phyloP scores from a whole-genome alignment of 2,888 invertebrate species.

The Willowsia nigromaculata region DNA sequence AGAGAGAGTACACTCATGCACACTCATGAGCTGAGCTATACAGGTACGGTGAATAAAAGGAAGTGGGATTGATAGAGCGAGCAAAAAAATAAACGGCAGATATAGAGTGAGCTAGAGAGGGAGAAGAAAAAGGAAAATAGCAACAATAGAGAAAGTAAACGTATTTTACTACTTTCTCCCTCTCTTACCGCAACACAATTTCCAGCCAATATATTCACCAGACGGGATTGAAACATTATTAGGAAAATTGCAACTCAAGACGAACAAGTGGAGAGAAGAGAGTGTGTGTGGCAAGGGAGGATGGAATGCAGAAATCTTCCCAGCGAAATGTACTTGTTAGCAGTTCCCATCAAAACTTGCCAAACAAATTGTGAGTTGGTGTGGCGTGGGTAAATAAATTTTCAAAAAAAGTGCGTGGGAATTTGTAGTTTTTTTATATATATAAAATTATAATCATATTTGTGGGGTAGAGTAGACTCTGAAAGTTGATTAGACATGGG shows the following conservation, averaged over 20 bases:
- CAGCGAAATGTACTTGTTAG: neutral
- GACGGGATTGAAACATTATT: neutral
- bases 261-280: neutral
- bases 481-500: neutral
- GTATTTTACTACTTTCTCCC: conserved; percentile 6
- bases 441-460: neutral
- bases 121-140: neutral
- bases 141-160: neutral
- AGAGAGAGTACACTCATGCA: neutral
- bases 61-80: neutral
- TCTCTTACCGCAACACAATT: neutral
- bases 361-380: neutral
- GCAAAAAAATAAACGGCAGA: neutral
- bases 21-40: too few species aligned
- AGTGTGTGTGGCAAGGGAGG: neutral
- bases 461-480: neutral
- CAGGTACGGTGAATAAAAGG: neutral
- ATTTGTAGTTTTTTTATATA: too few species aligned
- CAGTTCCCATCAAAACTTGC: neutral
- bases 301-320: neutral
- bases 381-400: too few species aligned
- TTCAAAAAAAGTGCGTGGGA: neutral
- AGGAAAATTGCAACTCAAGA: neutral
- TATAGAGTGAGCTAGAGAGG: too few species aligned
- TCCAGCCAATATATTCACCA: neutral